These are phyloP conservation scores for Carposina sasakii DNA, from an alignment of 1,140 invertebrate genomes.

Conservation along the genomic window DNA sequence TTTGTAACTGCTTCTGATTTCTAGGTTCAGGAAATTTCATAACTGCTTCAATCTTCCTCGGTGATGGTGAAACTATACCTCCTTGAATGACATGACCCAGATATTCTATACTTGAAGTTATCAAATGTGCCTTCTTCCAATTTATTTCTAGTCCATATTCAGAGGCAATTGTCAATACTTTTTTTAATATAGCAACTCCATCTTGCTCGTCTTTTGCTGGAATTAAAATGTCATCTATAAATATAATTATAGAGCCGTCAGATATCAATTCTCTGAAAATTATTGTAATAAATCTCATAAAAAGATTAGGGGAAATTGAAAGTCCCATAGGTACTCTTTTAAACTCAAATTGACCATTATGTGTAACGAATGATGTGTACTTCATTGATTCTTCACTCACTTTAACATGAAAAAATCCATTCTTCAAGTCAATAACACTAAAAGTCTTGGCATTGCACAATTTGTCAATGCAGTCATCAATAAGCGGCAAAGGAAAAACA, in stretches of 20 bases:
- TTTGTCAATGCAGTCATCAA: neutral
- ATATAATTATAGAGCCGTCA: neutral
- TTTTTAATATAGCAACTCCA: neutral
- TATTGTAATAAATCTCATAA: conserved; percentile 1
- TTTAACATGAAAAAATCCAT: conserved; percentile 4
- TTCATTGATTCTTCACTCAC: neutral
- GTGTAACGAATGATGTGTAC: conserved; percentile 3
- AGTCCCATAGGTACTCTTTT: conserved; percentile 1
- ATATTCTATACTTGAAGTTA: neutral
- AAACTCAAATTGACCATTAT: neutral
- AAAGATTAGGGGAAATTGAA: conserved; percentile 2
- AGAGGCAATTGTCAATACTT: neutral
- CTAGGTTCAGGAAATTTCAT: neutral
- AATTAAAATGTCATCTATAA: conserved; percentile 5
- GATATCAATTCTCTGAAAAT: neutral
- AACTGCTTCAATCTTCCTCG: conserved; percentile 4
- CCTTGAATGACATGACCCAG: neutral
- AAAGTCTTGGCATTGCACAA: neutral
- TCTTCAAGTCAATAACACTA: neutral
- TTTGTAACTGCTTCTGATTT: conserved; percentile 5
- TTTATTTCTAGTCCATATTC: conserved; percentile 4
- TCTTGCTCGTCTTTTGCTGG: neutral
- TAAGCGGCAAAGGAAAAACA: conserved; percentile 1
- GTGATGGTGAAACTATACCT: neutral
- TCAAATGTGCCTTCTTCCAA: neutral